Percentiles rank a stretch among this genome's conserved stretches.
These are phyloP conservation scores for Thamnophis elegans DNA, from an alignment of 2,797 vertebrate genomes.

Conservation along the genomic window DNA sequence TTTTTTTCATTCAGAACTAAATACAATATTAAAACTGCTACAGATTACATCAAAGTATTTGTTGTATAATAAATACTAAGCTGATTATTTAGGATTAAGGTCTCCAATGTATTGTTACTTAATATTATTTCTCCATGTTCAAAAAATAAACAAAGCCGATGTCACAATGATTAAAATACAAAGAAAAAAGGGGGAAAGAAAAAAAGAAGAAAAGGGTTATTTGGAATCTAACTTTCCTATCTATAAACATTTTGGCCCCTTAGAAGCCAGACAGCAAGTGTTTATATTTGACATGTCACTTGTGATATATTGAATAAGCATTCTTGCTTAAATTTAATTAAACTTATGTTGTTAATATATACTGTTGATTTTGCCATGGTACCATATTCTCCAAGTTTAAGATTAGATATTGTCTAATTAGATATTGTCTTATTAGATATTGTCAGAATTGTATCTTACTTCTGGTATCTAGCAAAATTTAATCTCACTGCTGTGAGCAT, in stretches of 20 bases:
- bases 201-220: not conserved
- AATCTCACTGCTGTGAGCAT: not conserved
- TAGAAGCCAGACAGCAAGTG: not conserved
- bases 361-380: not conserved
- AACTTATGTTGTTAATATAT: not conserved
- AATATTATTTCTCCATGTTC: not conserved
- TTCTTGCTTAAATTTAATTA: not conserved
- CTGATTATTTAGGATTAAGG: not conserved
- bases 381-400: not conserved
- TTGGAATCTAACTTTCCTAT: not conserved
- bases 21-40: not conserved
- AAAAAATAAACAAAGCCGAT: not conserved
- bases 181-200: not conserved
- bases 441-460: not conserved
- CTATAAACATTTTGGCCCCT: not conserved
- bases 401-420: not conserved
- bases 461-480: not conserved
- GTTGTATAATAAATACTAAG: not conserved
- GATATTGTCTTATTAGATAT: too few species aligned
- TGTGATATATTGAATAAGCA: not conserved
- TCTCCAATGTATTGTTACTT: not conserved
- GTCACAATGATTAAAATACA: not conserved
- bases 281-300: not conserved
- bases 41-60: not conserved
- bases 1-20: not conserved